Conservation (phyloP, 1,140 invertebrate species). For the Halictus rubicundus region DNA sequence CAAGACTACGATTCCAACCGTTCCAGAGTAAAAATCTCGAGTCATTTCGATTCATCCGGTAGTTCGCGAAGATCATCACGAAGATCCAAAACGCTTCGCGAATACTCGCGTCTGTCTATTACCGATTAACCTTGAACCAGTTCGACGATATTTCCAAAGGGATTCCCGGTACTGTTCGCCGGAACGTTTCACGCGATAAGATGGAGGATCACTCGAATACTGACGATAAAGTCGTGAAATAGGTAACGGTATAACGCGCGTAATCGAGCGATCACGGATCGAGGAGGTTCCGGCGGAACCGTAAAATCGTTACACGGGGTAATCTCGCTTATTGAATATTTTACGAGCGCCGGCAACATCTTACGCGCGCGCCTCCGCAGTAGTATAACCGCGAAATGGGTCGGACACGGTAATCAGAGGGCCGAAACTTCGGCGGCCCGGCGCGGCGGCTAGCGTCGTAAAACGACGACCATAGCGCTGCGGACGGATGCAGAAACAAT, state of each 20-base stretch:
- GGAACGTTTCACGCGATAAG: neutral
- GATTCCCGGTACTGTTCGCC: neutral
- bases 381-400: slow-evolving; percentile 38
- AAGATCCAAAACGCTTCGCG: too few species aligned
- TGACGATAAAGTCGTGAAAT: neutral
- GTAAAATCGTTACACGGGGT: slow-evolving; percentile 39
- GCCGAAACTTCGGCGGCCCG: neutral
- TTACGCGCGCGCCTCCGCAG: slow-evolving; percentile 1
- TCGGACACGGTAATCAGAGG: slow-evolving; percentile 28
- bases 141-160: neutral
- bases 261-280: slow-evolving; percentile 29
- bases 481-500: slow-evolving; percentile 23
- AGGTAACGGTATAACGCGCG: neutral
- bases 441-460: neutral
- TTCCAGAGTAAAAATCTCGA: too few species aligned
- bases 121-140: too few species aligned
- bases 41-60: too few species aligned
- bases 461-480: slow-evolving; percentile 2
- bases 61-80: too few species aligned
- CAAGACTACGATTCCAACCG: too few species aligned
- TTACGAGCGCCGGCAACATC: slow-evolving; percentile 35
- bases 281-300: neutral
- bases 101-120: too few species aligned
- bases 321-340: slow-evolving; percentile 49
- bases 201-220: neutral